These are phyloP conservation scores for Xenentodon cancila DNA, from an alignment of 2,797 vertebrate species.

Conservation along the genomic window DNA sequence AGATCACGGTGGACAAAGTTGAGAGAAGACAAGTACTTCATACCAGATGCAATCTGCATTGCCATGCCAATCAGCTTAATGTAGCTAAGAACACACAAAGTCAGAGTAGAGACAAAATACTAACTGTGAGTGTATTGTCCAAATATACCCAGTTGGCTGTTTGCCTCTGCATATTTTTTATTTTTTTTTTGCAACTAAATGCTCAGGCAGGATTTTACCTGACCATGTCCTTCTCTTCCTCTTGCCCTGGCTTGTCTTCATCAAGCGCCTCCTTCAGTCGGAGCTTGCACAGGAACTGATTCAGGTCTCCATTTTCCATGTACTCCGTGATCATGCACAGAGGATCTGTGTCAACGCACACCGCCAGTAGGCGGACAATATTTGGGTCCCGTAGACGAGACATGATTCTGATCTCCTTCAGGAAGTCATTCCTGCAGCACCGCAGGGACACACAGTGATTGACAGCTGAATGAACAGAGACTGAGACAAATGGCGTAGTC, in stretches of 20 bases:
- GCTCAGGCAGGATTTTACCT: conserved; percentile 74
- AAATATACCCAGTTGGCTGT: too few relatives aligned
- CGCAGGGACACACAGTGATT: neutral
- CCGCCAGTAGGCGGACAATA: conserved; percentile 94
- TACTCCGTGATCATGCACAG: conserved; percentile 99
- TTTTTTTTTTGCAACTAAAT: neutral
- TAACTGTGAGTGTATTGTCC: neutral
- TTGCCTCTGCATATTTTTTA: neutral
- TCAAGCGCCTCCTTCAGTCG: conserved; percentile 70
- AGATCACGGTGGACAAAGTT: conserved; percentile 98
- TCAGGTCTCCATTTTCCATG: conserved; percentile 99
- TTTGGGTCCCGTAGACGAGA: conserved; percentile 95
- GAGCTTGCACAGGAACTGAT: conserved; percentile 94
- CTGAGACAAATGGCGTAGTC: neutral
- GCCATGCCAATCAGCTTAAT: conserved; percentile 89
- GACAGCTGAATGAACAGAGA: neutral
- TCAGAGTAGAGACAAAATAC: conserved; percentile 7
- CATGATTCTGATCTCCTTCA: conserved; percentile 99
- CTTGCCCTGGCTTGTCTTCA: conserved; percentile 39
- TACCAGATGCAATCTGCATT: conserved; percentile 93
- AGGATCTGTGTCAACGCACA: conserved; percentile 92
- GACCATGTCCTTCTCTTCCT: conserved; percentile 67
- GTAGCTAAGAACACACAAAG: conserved; percentile 73
- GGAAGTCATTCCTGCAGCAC: conserved; percentile 93
- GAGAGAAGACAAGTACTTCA: conserved; percentile 96